These are phyloP conservation scores for Sterrhoptilus dennistouni DNA, from an alignment of 2,113 vertebrate genomes.

Conservation along the genomic window DNA sequence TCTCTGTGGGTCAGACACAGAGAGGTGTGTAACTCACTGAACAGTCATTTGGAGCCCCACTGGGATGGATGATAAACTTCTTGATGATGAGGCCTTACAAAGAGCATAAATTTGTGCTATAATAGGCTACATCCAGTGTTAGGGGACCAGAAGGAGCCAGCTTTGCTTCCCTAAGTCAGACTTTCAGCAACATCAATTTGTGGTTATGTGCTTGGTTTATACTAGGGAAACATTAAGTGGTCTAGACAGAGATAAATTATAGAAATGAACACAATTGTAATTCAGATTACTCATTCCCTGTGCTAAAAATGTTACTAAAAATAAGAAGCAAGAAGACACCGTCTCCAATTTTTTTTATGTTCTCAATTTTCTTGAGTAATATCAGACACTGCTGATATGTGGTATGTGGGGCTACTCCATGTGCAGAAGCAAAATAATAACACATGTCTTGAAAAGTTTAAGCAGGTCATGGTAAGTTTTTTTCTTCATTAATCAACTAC, in stretches of 20 bases:
- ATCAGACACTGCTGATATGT: background rate
- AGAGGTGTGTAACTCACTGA: background rate
- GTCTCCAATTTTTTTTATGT: background rate
- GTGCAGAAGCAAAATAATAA: background rate
- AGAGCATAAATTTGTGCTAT: background rate
- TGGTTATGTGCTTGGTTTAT: background rate
- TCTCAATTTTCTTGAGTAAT: background rate
- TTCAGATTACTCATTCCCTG: background rate
- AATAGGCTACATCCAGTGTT: fast-evolving
- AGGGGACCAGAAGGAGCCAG: background rate
- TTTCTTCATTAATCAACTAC: background rate
- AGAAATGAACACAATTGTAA: background rate
- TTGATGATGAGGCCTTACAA: background rate
- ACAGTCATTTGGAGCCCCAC: background rate
- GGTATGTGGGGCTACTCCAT: background rate
- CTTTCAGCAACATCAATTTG: background rate
- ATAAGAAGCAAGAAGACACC: background rate
- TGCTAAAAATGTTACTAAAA: background rate
- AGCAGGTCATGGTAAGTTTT: background rate
- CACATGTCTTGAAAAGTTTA: background rate
- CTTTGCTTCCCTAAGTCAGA: background rate
- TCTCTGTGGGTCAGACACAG: background rate
- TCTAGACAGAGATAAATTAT: background rate
- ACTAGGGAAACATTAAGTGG: background rate
- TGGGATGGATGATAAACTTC: background rate